A percentile compares a stretch with the other conserved stretches of the same genome.
These are phyloP conservation scores for Cheirogaleus medius DNA, from an alignment of 2,113 vertebrate genomes.

Conservation along the genomic window DNA sequence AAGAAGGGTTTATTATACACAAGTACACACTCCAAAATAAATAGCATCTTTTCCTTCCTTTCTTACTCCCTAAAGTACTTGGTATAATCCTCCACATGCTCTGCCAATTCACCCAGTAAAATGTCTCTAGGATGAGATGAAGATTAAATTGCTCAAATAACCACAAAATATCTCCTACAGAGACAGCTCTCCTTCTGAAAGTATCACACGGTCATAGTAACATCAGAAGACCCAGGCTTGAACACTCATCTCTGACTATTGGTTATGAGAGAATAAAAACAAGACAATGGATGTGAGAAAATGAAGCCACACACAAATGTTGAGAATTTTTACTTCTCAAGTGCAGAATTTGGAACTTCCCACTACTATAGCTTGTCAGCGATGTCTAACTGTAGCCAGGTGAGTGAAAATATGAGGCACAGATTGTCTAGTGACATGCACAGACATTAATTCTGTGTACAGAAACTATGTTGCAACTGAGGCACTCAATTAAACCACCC, in stretches of 20 bases:
- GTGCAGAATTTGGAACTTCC: not conserved
- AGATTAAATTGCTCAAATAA: constrained; percentile 19
- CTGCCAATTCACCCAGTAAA: not conserved
- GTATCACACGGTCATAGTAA: not conserved
- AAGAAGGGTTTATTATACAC: not conserved
- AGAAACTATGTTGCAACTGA: not conserved
- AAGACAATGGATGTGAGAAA: not conserved
- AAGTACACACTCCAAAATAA: not conserved
- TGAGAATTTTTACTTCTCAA: not conserved
- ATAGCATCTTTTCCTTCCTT: not conserved
- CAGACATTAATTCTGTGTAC: not conserved
- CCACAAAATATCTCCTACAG: not conserved
- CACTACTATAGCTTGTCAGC: not conserved
- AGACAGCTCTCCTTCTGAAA: not conserved
- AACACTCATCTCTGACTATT: not conserved
- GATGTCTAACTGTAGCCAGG: not conserved
- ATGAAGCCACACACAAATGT: not conserved
- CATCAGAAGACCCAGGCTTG: not conserved
- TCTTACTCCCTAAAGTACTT: not conserved
- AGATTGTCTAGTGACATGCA: not conserved
- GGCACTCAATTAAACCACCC: not conserved
- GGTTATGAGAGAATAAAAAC: not conserved
- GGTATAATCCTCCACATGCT: not conserved
- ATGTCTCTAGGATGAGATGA: not conserved
- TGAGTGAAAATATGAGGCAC: not conserved